Evolutionary conservation across 2,113 vertebrate genomes (phyloP).

Genomic region (Ahaetulla prasina): DNA sequence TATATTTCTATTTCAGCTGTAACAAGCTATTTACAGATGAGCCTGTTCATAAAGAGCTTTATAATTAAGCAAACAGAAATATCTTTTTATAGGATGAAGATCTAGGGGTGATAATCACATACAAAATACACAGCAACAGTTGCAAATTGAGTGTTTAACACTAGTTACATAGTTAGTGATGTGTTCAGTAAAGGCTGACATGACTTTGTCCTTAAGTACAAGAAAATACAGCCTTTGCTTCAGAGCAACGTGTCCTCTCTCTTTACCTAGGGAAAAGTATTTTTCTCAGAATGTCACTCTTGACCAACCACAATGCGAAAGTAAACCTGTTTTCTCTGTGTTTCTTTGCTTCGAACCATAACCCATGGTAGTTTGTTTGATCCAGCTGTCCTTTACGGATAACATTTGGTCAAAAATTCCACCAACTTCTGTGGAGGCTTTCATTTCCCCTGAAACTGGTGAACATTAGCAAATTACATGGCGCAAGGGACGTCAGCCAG

Average conservation of each 20-base stretch:
- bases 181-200: constrained; percentile 76
- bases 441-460: background rate
- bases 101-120: constrained; percentile 82
- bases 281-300: constrained; percentile 50
- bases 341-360: background rate
- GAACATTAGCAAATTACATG: background rate
- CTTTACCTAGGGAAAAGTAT: constrained; percentile 62
- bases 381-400: background rate
- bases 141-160: constrained; percentile 80
- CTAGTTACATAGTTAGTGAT: constrained; percentile 78
- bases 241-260: constrained; percentile 63
- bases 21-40: constrained; percentile 83
- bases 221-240: constrained; percentile 72
- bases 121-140: constrained; percentile 83
- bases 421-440: background rate
- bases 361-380: background rate
- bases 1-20: constrained; percentile 86
- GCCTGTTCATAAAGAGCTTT: constrained; percentile 82
- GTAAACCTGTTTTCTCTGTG: background rate
- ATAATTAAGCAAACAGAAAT: constrained; percentile 87
- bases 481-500: background rate
- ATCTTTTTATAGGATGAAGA: constrained; percentile 84
- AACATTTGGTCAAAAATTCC: no score
- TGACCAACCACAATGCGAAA: constrained; percentile 42
- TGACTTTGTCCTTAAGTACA: constrained; percentile 73